These are phyloP conservation scores for Conus betulinus DNA, from an alignment of 1,140 invertebrate genomes.

Conservation along the genomic window DNA sequence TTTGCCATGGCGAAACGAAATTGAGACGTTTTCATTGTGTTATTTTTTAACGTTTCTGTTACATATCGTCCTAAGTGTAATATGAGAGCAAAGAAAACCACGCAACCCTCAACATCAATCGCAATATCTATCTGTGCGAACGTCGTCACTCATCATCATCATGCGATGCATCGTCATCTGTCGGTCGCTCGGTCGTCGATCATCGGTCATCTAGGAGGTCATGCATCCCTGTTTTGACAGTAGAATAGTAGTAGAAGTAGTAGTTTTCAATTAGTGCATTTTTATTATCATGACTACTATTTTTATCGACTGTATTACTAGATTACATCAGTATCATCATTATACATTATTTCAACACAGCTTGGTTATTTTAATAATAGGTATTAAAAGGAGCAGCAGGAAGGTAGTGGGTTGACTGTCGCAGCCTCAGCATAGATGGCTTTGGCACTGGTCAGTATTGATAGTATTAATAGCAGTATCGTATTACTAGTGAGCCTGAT, in stretches of 20 bases:
- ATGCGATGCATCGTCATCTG: background rate
- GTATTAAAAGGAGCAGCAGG: too few species aligned
- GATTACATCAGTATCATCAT: background rate
- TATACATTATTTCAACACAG: background rate
- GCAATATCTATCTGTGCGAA: background rate
- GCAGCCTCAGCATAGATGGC: too few species aligned
- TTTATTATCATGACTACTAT: background rate
- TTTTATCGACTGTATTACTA: background rate
- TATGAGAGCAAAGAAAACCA: too few species aligned
- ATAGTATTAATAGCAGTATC: too few species aligned
- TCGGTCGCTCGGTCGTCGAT: background rate
- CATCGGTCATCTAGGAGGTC: background rate
- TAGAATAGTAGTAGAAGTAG: background rate
- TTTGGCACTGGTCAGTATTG: too few species aligned
- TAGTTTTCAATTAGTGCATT: background rate
- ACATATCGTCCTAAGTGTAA: too few species aligned
- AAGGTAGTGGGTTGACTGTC: too few species aligned
- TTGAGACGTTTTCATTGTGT: too few species aligned
- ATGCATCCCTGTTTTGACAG: background rate
- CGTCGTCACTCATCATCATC: background rate
- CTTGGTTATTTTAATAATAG: background rate
- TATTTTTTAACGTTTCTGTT: too few species aligned
- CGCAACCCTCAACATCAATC: too few species aligned
- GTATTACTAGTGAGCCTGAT: too few species aligned
- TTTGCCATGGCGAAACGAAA: too few species aligned